These are phyloP conservation scores for Phyllostomus hastatus DNA, from an alignment of 2,113 vertebrate genomes.

Conservation along the genomic window DNA sequence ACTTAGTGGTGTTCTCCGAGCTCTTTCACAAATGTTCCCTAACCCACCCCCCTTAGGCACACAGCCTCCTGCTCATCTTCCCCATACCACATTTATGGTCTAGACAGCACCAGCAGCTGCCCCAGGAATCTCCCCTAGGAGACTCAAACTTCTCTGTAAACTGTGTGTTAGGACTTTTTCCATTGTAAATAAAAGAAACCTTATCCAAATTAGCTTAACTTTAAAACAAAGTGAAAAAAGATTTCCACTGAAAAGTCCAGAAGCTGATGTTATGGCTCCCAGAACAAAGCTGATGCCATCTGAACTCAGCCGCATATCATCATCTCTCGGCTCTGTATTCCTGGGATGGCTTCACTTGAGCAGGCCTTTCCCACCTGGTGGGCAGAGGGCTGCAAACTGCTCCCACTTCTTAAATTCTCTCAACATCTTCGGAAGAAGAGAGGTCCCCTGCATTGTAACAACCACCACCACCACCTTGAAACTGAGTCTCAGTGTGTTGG, in stretches of 20 bases:
- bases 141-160: neutral
- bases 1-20: neutral
- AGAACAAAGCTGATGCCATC: neutral
- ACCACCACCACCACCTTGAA: neutral
- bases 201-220: neutral
- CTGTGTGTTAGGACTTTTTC: neutral
- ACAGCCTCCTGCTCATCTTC: neutral
- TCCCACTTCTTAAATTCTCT: neutral
- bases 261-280: neutral
- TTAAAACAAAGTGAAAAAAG: neutral
- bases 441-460: neutral
- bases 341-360: neutral
- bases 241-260: neutral
- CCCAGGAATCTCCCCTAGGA: neutral
- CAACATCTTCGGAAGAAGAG: neutral
- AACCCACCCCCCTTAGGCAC: neutral
- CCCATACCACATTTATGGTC: neutral
- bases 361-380: neutral
- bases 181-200: conserved; percentile 9
- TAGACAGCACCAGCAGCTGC: neutral
- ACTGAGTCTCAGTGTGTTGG: neutral
- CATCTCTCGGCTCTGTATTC: neutral
- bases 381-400: neutral
- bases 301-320: neutral
- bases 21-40: neutral